Conservation (phyloP, 1,140 invertebrate genomes). For the Drosophila kohkoa region DNA sequence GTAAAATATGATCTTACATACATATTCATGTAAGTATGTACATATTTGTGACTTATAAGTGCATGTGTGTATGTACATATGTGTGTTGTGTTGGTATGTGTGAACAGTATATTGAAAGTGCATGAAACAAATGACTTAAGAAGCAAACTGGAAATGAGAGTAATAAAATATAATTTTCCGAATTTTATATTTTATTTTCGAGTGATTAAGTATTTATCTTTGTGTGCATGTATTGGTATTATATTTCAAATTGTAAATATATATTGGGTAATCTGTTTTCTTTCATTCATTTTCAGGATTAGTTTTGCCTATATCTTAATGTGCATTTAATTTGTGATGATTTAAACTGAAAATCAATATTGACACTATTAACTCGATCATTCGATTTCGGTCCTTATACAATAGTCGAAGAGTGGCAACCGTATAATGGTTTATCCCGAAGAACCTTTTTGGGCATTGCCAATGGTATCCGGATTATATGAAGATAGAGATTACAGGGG, state of each 20-base stretch:
- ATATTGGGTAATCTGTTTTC: background rate
- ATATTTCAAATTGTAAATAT: background rate
- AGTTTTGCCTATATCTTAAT: constrained; percentile 17
- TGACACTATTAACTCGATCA: constrained; percentile 13
- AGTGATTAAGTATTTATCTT: background rate
- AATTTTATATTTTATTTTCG: background rate
- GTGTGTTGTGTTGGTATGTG: constrained; percentile 16
- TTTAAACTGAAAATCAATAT: constrained; percentile 29
- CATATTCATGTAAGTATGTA: constrained; percentile 6
- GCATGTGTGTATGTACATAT: background rate
- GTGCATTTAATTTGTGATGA: constrained; percentile 33
- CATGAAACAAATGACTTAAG: constrained; percentile 57
- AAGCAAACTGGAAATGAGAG: constrained; percentile 50
- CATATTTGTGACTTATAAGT: constrained; percentile 11
- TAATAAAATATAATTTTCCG: constrained; percentile 45
- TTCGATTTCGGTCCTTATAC: constrained; percentile 21
- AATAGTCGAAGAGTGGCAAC: constrained; percentile 39
- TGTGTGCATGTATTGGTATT: too few relatives aligned
- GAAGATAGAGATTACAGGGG: constrained; percentile 80
- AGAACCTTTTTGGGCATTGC: constrained; percentile 83
- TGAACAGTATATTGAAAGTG: constrained; percentile 42
- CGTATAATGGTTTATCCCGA: constrained; percentile 79
- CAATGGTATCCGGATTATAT: constrained; percentile 78
- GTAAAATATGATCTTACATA: constrained; percentile 38
- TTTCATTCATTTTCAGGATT: constrained; percentile 17